Percentiles rank a stretch among this genome's conserved stretches.
Evolutionary conservation across 2,113 vertebrate genomes (phyloP).

Genomic region (Anguilla japonica): DNA sequence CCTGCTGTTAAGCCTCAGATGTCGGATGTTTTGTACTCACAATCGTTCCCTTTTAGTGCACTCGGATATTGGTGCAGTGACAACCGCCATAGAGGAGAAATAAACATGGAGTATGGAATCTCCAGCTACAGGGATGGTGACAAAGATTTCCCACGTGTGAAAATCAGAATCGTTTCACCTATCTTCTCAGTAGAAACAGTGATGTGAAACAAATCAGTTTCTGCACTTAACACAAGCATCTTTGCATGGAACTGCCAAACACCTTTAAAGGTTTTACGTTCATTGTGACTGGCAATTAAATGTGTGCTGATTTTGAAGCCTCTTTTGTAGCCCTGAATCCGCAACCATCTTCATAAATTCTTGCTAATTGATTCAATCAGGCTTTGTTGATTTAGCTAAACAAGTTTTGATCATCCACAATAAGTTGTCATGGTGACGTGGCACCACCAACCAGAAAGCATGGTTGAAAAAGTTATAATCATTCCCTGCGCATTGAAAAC

Average conservation of each 20-base stretch:
- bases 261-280: neutral
- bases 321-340: neutral
- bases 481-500: neutral
- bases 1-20: neutral
- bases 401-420: constrained; percentile 19
- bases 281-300: neutral
- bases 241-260: neutral
- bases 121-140: neutral
- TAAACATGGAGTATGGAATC: neutral
- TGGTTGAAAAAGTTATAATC: neutral
- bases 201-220: constrained; percentile 14
- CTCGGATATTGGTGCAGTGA: neutral
- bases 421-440: constrained; percentile 32
- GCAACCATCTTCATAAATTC: constrained; percentile 7
- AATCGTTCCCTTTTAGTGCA: neutral
- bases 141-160: neutral
- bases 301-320: neutral
- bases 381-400: constrained; percentile 31
- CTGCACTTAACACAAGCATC: neutral
- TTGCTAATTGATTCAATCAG: constrained; percentile 26
- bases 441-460: neutral
- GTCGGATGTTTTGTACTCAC: neutral
- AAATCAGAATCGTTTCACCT: constrained; percentile 2
- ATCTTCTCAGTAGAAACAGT: constrained; percentile 11
- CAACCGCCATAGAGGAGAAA: neutral